Evolutionary conservation across 2,113 vertebrate genomes (phyloP), one percentile per base, ranked within the genome.

Genomic region (Saguinus imperator): DNA sequence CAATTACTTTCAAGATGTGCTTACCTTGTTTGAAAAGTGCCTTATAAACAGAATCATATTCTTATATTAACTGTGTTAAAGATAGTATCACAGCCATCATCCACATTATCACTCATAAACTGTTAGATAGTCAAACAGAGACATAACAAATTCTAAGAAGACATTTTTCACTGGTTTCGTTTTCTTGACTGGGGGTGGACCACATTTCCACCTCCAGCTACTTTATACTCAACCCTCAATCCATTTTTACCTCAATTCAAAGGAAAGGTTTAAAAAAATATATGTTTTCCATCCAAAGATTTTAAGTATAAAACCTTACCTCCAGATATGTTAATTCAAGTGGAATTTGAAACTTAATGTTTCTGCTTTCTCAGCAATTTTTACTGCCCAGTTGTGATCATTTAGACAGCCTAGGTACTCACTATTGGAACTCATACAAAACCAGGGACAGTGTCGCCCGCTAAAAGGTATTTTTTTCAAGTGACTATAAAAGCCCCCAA

Each of bases 1-100:
- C 77, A 95, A 93, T 94, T 96, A 93, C 96, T 82, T 89, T 95
- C 89, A 95, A 88, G 77, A 52, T 94, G 64, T 57, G 48, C 73
- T 97, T 75, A 61, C 45, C 80, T 80, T 81, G 58, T 95, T 95
- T 92, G 96, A 94, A 97, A 97, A 96, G 52, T 92, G 20, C 90
- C 80, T 89, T 94, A 82, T 76, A 87, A 97, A 97, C 92, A 95
- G 52, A 88, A 94, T 83, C 37, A 50, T 37, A 88, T 94, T 95
- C 61, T 52, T 25, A 16, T 55, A 73, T 87, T 95, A 97, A 72
- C 80, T 81, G 77, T 43, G 64, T 89, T 89, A 45, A 11, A 94
- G 72, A 87, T 93, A 57, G 17, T 68, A 68, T 95, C 58, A 64
- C 2, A 21, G 35, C 40, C 48, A 32, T 87, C 66, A 57, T 68